Evolutionary conservation across 1,140 invertebrate genomes (phyloP).

Genomic region (Chionoecetes opilio): DNA sequence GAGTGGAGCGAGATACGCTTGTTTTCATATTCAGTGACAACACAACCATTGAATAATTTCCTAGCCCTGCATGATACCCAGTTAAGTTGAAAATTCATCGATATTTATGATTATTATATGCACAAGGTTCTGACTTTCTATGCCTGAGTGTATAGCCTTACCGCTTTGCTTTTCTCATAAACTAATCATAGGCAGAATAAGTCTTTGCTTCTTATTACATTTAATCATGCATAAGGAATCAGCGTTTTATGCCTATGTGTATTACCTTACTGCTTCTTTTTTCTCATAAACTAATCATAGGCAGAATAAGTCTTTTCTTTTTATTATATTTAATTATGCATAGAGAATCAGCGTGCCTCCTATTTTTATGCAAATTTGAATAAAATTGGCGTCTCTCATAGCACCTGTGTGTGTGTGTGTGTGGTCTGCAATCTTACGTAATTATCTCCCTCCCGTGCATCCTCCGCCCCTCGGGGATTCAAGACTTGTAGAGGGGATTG

Average conservation of each 20-base stretch:
- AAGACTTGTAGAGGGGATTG: background rate
- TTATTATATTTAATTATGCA: too few species aligned
- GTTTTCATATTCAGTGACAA: too few species aligned
- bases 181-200: background rate
- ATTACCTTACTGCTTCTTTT: background rate
- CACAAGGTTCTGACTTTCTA: background rate
- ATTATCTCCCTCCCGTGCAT: background rate
- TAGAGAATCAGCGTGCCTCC: too few species aligned
- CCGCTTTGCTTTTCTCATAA: background rate
- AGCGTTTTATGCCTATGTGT: too few species aligned
- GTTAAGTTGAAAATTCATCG: background rate
- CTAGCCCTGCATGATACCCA: background rate
- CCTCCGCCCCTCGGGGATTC: background rate
- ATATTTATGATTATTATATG: background rate
- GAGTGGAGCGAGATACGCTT: too few species aligned
- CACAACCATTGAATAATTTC: background rate
- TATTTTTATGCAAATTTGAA: too few species aligned
- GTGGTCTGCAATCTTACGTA: background rate
- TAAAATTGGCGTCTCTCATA: too few species aligned
- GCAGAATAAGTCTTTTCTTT: too few species aligned
- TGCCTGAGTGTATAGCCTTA: background rate
- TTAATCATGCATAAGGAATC: too few species aligned
- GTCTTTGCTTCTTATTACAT: too few species aligned
- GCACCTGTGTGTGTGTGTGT: background rate
- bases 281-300: background rate